Evolutionary conservation across 2,888 invertebrate species (phyloP).

Genomic region (Aleiodes alternator): DNA sequence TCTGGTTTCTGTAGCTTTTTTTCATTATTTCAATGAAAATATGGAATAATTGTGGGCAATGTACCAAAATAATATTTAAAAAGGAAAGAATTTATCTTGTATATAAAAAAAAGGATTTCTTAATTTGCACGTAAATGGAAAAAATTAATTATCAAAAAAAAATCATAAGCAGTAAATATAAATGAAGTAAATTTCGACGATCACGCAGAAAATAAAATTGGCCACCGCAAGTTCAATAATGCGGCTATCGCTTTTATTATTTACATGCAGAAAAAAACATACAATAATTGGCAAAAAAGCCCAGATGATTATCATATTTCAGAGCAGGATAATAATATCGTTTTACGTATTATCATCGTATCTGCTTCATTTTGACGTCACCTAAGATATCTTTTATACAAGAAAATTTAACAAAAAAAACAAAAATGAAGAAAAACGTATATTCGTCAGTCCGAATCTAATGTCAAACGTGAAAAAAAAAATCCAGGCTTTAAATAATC

Average conservation of each 20-base stretch:
- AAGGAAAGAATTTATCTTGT: slow-evolving; percentile 28
- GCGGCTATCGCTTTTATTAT: slow-evolving; percentile 41
- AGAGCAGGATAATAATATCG: too few relatives aligned
- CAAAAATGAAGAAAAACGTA: slow-evolving; percentile 37
- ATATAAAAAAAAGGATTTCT: slow-evolving; percentile 14
- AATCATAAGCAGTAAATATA: background rate
- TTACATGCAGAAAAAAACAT: background rate
- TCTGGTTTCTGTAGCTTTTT: background rate
- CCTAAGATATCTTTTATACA: slow-evolving; percentile 4
- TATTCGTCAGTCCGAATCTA: slow-evolving; percentile 60
- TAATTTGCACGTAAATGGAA: background rate
- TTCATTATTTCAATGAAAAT: background rate
- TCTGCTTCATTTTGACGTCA: too few relatives aligned
- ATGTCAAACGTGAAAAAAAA: slow-evolving; percentile 55
- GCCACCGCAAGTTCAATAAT: slow-evolving; percentile 58
- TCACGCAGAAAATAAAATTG: slow-evolving; percentile 55
- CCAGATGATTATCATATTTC: too few relatives aligned
- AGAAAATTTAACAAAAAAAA: slow-evolving; percentile 16
- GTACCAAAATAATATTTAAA: slow-evolving; percentile 19
- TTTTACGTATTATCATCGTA: too few relatives aligned
- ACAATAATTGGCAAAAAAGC: too few relatives aligned
- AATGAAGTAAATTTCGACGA: background rate
- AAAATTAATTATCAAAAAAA: background rate
- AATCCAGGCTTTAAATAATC: slow-evolving; percentile 52
- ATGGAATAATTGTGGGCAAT: background rate